Base-by-base conservation (phyloP, 2,113 vertebrate species). In the Halcyon malimbica region DNA sequence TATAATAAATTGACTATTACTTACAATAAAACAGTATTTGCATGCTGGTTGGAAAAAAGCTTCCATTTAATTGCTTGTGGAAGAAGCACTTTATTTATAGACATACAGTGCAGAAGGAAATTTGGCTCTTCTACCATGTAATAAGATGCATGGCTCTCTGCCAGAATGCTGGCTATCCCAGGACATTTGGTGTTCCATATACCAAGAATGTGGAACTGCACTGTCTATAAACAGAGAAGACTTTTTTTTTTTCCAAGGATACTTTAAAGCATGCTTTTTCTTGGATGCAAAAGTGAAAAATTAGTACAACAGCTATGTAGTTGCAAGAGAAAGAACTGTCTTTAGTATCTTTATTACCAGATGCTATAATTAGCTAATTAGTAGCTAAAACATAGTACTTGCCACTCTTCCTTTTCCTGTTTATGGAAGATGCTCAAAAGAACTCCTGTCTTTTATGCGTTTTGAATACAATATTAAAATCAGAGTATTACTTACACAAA, bases 51-150 rank as follows among this genome's bases (percentile, higher is more conserved):
- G 91, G 96, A 96, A 97, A 98, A 97, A 96, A 64, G 94, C 59
- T 96, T 81, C 89, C 87, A 82, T 96, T 94, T 94, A 96, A 98
- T 94, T 97, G 90, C 91, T 95, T 97, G 89, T 94, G 97, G 96
- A 96, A n/a, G 82, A 92, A 97, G 56, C 65, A 42, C 77, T 97
- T 96, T 97, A 97, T 97, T 97, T 97, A 97, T 97, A 98, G 97
- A 93, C 91, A 85, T 59, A 92, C 87, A 92, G 86, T 78, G 87
- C 93, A 96, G 96, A 91, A 97, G 96, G 97, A 96, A 97, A 97
- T 96, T 93, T 97, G 98, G 97, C 97, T 97, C 67, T 83, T 74
- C 83, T 89, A 70, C 92, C 79, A 95, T 91, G 75, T 96, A 97
- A 98, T 96, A 97, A 68, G 89, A 94, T 94, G 89, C 26, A 90